A percentile compares a stretch with the other conserved stretches of the same genome.
phyloP scores from a whole-genome alignment of 2,113 vertebrate species.

The Cyphomyrus discorhynchus region DNA sequence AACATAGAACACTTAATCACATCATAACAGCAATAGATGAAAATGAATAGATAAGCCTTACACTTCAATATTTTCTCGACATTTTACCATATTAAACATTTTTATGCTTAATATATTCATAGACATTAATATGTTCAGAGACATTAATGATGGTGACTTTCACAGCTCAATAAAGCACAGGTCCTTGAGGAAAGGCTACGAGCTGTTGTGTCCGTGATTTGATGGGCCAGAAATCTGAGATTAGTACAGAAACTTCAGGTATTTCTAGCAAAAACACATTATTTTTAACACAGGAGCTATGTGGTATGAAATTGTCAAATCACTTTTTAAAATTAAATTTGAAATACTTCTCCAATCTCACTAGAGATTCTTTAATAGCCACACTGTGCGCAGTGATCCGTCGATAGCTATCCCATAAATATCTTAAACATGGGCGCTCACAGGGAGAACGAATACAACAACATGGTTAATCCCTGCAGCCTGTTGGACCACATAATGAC shows the following conservation, averaged over 20 bases:
- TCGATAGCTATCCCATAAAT: not conserved
- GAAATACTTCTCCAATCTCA: not conserved
- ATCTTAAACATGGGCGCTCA: not conserved
- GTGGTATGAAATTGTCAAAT: not conserved
- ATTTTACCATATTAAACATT: not conserved
- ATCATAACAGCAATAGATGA: not conserved
- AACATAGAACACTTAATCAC: not conserved
- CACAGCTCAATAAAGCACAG: not conserved
- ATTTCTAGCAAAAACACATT: not conserved
- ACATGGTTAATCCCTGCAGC: not conserved
- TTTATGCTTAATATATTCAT: not conserved
- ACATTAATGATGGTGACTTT: not conserved
- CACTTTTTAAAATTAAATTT: not conserved
- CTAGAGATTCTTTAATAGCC: not conserved
- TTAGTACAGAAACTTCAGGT: not conserved
- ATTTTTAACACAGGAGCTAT: not conserved
- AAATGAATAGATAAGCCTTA: not conserved
- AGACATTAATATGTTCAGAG: not conserved
- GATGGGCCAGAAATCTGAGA: not conserved
- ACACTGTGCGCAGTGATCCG: not conserved
- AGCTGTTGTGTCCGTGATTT: not conserved
- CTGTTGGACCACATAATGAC: not conserved
- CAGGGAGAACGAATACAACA: not conserved
- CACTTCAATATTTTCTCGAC: not conserved
- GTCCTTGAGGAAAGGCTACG: not conserved